phyloP scores from a whole-genome alignment of 2,797 vertebrate genomes.

The Gouania willdenowi region DNA sequence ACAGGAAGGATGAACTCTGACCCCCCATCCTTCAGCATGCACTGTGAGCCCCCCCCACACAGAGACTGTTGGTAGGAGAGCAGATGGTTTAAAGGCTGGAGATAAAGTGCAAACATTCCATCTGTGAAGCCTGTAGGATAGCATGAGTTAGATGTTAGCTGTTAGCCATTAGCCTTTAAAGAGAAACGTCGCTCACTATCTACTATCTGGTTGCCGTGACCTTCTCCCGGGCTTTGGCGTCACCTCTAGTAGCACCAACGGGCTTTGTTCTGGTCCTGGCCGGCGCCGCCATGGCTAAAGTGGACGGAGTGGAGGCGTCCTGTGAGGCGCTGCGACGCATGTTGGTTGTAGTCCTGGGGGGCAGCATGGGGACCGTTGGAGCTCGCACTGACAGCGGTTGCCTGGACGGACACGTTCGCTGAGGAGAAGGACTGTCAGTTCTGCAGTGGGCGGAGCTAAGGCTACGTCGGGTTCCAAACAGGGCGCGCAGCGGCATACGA shows the following conservation, averaged over 20 bases:
- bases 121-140: conserved; percentile 18
- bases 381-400: conserved; percentile 65
- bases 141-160: conserved; percentile 13
- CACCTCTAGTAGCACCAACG: conserved; percentile 26
- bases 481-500: conserved; percentile 66
- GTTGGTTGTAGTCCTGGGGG: conserved; percentile 53
- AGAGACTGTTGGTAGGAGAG: conserved; percentile 36
- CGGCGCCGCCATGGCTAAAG: conserved; percentile 14
- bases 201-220: conserved; percentile 68
- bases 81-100: conserved; percentile 35
- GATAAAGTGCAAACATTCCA: conserved; percentile 18
- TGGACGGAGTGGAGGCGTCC: conserved; percentile 40
- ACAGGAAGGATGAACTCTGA: conserved; percentile 17
- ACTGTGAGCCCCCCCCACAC: conserved; percentile 60
- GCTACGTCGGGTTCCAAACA: conserved; percentile 77
- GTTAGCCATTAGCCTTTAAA: conserved; percentile 51
- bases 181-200: conserved; percentile 42
- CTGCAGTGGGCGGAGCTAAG: conserved; percentile 82
- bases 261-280: conserved; percentile 41
- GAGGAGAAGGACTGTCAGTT: conserved; percentile 88
- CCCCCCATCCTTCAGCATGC: conserved; percentile 63
- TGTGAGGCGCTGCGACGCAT: conserved; percentile 63
- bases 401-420: conserved; percentile 73
- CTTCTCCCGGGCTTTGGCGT: conserved; percentile 51
- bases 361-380: conserved; percentile 58